A percentile compares a stretch with the other conserved stretches of the same genome.
Evolutionary conservation across 1,140 invertebrate genomes (phyloP).

Genomic region (Diuraphis noxia): DNA sequence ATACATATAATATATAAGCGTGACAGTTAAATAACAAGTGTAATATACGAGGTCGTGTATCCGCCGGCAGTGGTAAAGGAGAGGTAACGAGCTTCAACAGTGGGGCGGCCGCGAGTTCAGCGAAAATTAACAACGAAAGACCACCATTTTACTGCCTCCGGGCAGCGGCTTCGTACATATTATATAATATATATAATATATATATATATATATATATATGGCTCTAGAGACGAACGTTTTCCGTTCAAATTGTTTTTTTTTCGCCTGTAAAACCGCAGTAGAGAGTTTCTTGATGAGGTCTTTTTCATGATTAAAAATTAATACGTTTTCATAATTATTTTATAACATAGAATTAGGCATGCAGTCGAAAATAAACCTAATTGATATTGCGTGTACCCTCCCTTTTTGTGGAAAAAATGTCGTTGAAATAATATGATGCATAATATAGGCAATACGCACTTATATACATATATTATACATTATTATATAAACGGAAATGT

Average conservation of each 20-base stretch:
- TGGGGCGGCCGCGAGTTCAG: background rate
- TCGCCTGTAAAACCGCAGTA: background rate
- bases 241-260: conserved; percentile 21
- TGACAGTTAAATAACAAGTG: conserved; percentile 41
- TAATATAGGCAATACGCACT: background rate
- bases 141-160: conserved; percentile 43
- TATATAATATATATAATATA: background rate
- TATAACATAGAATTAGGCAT: background rate
- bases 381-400: background rate
- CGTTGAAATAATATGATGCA: background rate
- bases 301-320: background rate
- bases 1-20: background rate
- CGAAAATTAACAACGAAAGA: conserved; percentile 40
- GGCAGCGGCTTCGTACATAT: background rate
- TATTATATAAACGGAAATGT: background rate
- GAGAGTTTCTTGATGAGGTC: background rate
- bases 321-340: background rate
- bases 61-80: background rate
- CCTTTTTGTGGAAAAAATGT: background rate
- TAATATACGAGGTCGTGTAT: conserved; percentile 43
- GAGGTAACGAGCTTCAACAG: background rate
- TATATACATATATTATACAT: too few relatives aligned
- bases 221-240: background rate
- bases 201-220: background rate
- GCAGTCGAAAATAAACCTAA: background rate